Evolutionary conservation across 2,113 vertebrate genomes (phyloP).

Genomic region (Struthio camelus): DNA sequence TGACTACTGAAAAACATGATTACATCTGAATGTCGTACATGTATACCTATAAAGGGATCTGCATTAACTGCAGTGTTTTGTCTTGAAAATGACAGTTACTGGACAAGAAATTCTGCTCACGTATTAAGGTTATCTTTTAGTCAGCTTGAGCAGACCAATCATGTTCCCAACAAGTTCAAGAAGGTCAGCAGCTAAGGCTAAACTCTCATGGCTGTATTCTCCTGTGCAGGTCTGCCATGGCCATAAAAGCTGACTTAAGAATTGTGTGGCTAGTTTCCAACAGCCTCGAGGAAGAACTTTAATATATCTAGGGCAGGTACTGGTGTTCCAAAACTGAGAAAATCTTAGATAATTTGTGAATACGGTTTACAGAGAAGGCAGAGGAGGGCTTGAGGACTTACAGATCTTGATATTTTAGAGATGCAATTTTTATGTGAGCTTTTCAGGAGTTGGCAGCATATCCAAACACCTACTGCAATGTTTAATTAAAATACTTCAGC

Average conservation of each 20-base stretch:
- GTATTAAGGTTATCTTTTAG: background rate
- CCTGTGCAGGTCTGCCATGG: background rate
- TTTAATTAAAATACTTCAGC: constrained; percentile 54
- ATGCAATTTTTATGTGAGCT: background rate
- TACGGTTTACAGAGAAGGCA: background rate
- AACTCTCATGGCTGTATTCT: background rate
- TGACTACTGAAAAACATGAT: background rate
- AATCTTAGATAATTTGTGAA: background rate
- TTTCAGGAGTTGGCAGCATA: constrained; percentile 35
- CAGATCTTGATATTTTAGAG: background rate
- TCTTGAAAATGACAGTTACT: background rate
- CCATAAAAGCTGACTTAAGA: background rate
- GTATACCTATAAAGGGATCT: background rate
- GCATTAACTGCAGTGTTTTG: background rate
- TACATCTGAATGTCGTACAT: background rate
- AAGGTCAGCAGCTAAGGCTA: background rate
- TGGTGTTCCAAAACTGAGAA: background rate
- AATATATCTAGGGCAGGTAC: constrained; percentile 3
- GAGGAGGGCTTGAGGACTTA: background rate
- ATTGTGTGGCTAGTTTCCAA: background rate
- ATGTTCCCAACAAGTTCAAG: background rate
- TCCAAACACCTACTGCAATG: constrained; percentile 50
- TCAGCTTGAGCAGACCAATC: background rate
- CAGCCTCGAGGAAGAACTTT: background rate
- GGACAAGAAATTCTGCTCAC: background rate